These are phyloP conservation scores for Abrostola triplasia DNA, from an alignment of 2,888 invertebrate genomes.

Conservation along the genomic window DNA sequence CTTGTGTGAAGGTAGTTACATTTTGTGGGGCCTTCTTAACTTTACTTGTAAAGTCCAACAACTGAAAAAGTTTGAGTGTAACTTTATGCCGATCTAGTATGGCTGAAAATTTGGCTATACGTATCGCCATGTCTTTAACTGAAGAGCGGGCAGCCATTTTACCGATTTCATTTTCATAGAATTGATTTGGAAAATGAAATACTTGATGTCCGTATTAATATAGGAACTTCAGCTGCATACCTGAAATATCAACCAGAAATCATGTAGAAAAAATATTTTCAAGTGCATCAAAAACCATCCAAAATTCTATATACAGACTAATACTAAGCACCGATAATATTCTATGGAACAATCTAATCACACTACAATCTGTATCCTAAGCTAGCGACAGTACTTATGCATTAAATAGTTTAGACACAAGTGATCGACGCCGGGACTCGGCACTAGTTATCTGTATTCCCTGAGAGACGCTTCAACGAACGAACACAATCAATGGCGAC, in stretches of 20 bases:
- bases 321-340: not conserved
- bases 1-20: slow-evolving; percentile 42
- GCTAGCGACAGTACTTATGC: not conserved
- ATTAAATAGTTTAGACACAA: slow-evolving; percentile 30
- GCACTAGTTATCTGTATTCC: slow-evolving; percentile 52
- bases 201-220: too few relatives aligned
- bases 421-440: slow-evolving; percentile 25
- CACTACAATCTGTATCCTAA: not conserved
- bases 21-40: slow-evolving; percentile 48
- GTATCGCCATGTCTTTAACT: too few relatives aligned
- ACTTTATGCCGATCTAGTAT: not conserved
- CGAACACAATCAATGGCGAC: slow-evolving; percentile 13
- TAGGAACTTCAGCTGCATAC: too few relatives aligned
- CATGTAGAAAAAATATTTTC: too few relatives aligned
- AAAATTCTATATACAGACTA: too few relatives aligned
- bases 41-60: slow-evolving; percentile 32
- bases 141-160: too few relatives aligned
- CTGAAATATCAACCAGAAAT: too few relatives aligned
- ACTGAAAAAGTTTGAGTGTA: slow-evolving; percentile 7
- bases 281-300: too few relatives aligned
- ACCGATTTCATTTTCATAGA: too few relatives aligned
- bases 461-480: slow-evolving; percentile 49
- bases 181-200: too few relatives aligned
- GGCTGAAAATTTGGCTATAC: not conserved
- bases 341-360: not conserved